Evolutionary conservation across 2,888 invertebrate genomes (phyloP).

Genomic region (Volucella inflata): DNA sequence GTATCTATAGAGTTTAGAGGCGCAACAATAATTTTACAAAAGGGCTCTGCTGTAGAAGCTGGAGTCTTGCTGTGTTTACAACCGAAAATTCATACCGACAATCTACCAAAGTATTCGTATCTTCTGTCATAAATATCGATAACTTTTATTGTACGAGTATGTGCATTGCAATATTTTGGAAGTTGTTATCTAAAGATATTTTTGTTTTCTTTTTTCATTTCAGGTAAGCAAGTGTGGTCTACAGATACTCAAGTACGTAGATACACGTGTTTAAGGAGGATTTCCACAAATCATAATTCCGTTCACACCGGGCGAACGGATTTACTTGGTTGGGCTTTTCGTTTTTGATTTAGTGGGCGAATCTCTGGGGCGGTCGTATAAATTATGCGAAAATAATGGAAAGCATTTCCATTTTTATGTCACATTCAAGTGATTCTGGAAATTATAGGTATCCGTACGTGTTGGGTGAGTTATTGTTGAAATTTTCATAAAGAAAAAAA

Average conservation of each 20-base stretch:
- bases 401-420: slow-evolving; percentile 28
- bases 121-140: slow-evolving; percentile 30
- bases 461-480: slow-evolving; percentile 23
- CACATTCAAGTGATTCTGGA: not conserved
- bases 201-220: slow-evolving; percentile 37
- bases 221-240: slow-evolving; percentile 35
- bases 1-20: too few species aligned
- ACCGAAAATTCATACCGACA: too few species aligned
- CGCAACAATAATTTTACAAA: too few species aligned
- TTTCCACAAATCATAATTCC: slow-evolving; percentile 58
- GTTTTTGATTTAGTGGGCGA: slow-evolving; percentile 34
- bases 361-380: slow-evolving; percentile 15
- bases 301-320: slow-evolving; percentile 45
- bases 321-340: slow-evolving; percentile 15
- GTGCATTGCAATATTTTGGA: slow-evolving; percentile 8
- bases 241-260: slow-evolving; percentile 7
- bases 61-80: too few species aligned
- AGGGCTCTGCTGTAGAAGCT: not conserved
- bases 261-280: slow-evolving; percentile 30
- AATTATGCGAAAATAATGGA: slow-evolving; percentile 53
- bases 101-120: too few species aligned
- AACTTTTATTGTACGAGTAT: not conserved
- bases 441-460: not conserved
- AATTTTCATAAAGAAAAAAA: not conserved
- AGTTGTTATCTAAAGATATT: not conserved